Percentiles rank a stretch among this genome's conserved stretches.
Evolutionary conservation across 2,113 vertebrate genomes (phyloP).

Genomic region (Toxotes chatareus): DNA sequence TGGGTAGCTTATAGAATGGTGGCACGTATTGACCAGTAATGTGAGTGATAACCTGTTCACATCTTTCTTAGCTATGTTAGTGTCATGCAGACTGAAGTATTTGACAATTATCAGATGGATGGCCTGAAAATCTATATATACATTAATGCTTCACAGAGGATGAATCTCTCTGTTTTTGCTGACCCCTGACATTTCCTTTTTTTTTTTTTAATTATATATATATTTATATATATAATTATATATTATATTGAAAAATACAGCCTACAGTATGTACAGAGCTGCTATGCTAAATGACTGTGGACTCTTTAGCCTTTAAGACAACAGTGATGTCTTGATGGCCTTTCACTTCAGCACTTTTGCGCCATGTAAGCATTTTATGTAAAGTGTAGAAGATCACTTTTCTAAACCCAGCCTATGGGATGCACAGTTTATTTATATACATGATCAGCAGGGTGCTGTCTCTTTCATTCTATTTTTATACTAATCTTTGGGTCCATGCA

Average conservation of each 20-base stretch:
- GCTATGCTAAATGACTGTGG: background rate
- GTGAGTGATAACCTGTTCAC: background rate
- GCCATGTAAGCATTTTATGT: background rate
- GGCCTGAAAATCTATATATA: background rate
- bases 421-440: background rate
- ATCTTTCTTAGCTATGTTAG: background rate
- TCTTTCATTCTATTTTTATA: conserved; percentile 1
- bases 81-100: background rate
- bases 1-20: too few relatives aligned
- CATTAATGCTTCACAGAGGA: too few relatives aligned
- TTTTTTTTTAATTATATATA: too few relatives aligned
- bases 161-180: too few relatives aligned
- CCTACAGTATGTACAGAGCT: background rate
- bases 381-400: background rate
- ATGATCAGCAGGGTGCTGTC: background rate
- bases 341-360: conserved; percentile 2
- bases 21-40: background rate
- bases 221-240: too few relatives aligned
- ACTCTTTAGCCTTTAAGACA: background rate
- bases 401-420: background rate
- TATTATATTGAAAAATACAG: too few relatives aligned
- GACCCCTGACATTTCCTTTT: background rate
- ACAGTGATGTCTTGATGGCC: background rate
- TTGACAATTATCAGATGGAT: too few relatives aligned
- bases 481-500: background rate